Base-by-base conservation (phyloP, 2,113 vertebrate genomes). In the Proterorhinus semilunaris region DNA sequence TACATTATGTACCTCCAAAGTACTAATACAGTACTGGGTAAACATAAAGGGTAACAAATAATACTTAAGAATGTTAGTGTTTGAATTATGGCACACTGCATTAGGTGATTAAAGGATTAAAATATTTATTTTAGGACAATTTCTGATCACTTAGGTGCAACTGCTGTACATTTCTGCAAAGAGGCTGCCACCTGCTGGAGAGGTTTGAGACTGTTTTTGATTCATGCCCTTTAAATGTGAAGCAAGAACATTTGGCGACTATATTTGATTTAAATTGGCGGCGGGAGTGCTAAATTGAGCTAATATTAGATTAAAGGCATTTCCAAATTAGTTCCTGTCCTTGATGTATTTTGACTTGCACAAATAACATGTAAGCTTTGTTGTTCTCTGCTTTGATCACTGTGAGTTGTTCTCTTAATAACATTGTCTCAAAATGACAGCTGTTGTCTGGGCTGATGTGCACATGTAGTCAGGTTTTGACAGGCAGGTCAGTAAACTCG, bases 121-220 rank as follows among this genome's bases (percentile, higher is more conserved):
- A 36, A 36, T 36, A 36, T 36, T 4, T 36, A 36, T 36, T 36
- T 36, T 4, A 6, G 6, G 46, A 53, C n/a, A 7, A n/a, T 16
- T 52, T 3, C 50, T 15, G 11, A 6, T 52, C n/a, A n/a, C 6
- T 53, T 16, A 13, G 6, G 50, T 7, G 15, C 7, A 6, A n/a
- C 6, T 16, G 51, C 15, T 53, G 15, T 53, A 6, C 64, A 86
- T 78, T 67, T 43, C 49, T 86, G 76, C 10, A 12, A 36, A 68
- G 67, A 12, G 6, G 71, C 71, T 79, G 81, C 86, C 85, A 68
- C 65, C 88, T 83, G 66, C 74, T 86, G 89, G 85, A 12, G 2
- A 0, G 12, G 0, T 17, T 3, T 2, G 2, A 8, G 58, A 47
- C 0, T 0, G 45, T 4, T 6, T 45, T 45, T 50, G 7, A 1